Evolutionary conservation across 2,113 vertebrate species (phyloP).

Genomic region (Vulpes vulpes): DNA sequence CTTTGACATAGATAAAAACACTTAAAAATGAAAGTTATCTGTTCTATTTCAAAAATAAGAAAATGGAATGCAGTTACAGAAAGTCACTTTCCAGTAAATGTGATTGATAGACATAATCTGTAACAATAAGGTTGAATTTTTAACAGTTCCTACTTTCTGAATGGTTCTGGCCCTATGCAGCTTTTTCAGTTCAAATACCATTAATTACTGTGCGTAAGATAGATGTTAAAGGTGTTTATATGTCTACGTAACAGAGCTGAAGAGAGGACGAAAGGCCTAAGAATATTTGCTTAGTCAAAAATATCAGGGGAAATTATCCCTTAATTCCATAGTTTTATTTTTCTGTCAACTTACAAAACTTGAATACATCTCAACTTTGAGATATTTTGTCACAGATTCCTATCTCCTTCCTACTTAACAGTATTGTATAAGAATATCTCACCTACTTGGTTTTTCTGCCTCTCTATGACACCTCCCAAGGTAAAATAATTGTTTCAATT

Average conservation of each 20-base stretch:
- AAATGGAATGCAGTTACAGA: neutral
- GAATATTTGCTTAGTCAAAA: neutral
- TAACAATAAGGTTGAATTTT: neutral
- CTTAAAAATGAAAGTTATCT: neutral
- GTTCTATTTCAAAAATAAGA: neutral
- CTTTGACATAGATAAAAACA: neutral
- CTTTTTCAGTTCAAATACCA: neutral
- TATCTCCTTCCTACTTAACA: neutral
- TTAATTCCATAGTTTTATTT: neutral
- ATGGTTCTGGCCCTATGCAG: neutral
- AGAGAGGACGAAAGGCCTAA: neutral
- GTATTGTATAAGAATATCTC: neutral
- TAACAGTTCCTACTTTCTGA: neutral
- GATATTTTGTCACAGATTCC: neutral
- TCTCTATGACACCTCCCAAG: neutral
- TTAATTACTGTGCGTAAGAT: neutral
- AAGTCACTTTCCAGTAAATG: neutral
- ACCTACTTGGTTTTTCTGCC: neutral
- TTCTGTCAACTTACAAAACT: neutral
- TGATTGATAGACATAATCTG: neutral
- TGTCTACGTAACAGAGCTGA: neutral
- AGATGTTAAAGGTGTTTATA: neutral
- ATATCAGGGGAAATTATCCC: neutral
- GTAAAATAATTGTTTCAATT: neutral
- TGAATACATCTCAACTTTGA: neutral